Evolutionary conservation across 2,888 invertebrate species (phyloP), one percentile per base, ranked within the genome.

Genomic region (Myopa tessellatipennis): DNA sequence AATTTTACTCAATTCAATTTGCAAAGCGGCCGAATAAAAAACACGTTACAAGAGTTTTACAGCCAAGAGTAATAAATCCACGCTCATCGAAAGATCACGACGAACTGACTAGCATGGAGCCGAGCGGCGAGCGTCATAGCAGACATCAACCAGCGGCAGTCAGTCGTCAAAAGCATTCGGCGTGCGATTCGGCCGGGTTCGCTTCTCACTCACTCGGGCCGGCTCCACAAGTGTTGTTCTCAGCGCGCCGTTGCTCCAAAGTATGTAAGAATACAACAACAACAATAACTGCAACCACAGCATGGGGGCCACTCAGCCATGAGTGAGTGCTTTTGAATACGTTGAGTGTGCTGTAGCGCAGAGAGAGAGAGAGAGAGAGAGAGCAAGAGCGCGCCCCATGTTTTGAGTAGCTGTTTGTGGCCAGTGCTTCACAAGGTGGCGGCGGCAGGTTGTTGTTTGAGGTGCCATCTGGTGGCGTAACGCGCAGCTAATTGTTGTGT

Each of bases 1-100:
- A 61, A 26, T 73, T 50, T 38, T 34, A 71, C 16, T 18, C 10
- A 60, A 72, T 60, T 38, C 60, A 58, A 26, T 38, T 72, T 73
- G 45, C 63, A 61, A 72, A 45, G 50, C 58, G 18, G 50, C 50
- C 63, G 74, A 50, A 18, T 63, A 26, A 36, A 18, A 74, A 67
- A 68, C 75, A 75, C 75, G 75, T 75, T 75, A 75, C 60, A 75
- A 75, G 50, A 69, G 40, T 75, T 69, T 69, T 65, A 58, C 58
- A 68, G 58, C 58, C 45, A 68, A 60, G 45, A 69, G 6, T 60
- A 69, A 60, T 68, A 75, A 69, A 45, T 75, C 75, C 45, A 58
- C 75, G 60, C 75, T 68, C 75, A 75, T 69, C 75, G 75, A 75
- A 60, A 69, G 68, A 75, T 60, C 75, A 75, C 75, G 75, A 75